Evolutionary conservation across 2,888 invertebrate species (phyloP).

Genomic region (Caenorhabditis parvicauda): DNA sequence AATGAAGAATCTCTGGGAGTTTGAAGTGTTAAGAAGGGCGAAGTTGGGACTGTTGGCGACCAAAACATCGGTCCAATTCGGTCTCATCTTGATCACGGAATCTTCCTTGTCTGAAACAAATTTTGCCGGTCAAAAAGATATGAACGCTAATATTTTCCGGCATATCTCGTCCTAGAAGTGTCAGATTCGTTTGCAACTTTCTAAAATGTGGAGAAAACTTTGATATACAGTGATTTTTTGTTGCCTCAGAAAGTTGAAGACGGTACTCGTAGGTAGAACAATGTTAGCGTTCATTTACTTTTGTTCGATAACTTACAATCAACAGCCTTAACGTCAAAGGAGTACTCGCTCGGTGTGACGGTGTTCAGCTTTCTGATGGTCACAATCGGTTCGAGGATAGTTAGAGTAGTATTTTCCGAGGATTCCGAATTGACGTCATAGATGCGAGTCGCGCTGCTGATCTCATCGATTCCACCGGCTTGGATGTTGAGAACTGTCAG

Average conservation of each 20-base stretch:
- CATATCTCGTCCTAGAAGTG: too few species aligned
- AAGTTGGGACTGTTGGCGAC: constrained; percentile 29
- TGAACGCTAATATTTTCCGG: too few species aligned
- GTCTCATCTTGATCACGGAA: constrained; percentile 8
- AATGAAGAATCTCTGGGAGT: constrained; percentile 14
- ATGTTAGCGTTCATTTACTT: too few species aligned
- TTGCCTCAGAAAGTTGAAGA: too few species aligned
- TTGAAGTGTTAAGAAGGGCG: constrained; percentile 14
- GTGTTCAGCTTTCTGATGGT: constrained; percentile 22
- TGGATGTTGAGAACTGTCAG: constrained; percentile 12
- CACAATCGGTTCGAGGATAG: constrained; percentile 23
- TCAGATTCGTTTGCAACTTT: too few species aligned
- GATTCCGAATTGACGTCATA: constrained; percentile 9
- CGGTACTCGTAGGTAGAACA: too few species aligned
- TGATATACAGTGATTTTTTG: too few species aligned
- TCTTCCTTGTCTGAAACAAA: too few species aligned
- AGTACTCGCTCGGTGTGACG: constrained; percentile 10
- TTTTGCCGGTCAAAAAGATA: too few species aligned
- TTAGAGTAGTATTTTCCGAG: constrained; percentile 7
- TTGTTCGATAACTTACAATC: too few species aligned
- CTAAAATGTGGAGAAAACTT: too few species aligned
- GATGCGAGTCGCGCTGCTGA: not conserved
- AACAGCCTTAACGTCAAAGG: constrained; percentile 10
- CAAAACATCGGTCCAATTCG: constrained; percentile 23
- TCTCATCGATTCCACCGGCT: constrained; percentile 26